phyloP scores from a whole-genome alignment of 2,797 vertebrate species.

The Picus viridis region DNA sequence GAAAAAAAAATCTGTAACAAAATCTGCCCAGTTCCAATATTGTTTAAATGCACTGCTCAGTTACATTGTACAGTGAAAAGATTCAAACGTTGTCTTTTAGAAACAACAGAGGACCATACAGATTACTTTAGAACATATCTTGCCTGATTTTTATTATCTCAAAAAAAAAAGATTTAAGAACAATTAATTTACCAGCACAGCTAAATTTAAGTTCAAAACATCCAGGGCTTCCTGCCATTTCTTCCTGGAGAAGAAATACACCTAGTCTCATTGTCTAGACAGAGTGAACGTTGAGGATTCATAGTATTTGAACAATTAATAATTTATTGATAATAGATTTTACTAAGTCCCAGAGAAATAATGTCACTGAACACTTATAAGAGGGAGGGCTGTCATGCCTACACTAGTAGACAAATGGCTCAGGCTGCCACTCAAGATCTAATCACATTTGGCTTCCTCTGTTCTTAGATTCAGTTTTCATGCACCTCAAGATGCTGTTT shows the following conservation, averaged over 20 bases:
- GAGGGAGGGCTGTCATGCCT: not conserved
- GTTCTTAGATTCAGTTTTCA: not conserved
- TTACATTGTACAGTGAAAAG: not conserved
- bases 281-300: not conserved
- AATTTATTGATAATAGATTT: slow-evolving; percentile 30
- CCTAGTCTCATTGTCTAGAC: not conserved
- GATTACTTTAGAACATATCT: not conserved
- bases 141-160: not conserved
- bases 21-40: not conserved
- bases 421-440: slow-evolving; percentile 34
- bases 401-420: not conserved
- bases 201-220: not conserved
- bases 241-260: not conserved
- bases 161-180: not conserved
- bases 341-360: slow-evolving; percentile 14
- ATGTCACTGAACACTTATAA: not conserved
- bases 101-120: not conserved
- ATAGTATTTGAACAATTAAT: not conserved
- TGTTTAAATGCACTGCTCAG: not conserved
- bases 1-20: not conserved
- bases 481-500: not conserved
- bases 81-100: not conserved
- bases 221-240: not conserved
- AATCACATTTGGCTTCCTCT: not conserved
- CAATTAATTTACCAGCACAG: not conserved